Conservation (phyloP, 2,888 invertebrate genomes). For the Acleris cristana region DNA sequence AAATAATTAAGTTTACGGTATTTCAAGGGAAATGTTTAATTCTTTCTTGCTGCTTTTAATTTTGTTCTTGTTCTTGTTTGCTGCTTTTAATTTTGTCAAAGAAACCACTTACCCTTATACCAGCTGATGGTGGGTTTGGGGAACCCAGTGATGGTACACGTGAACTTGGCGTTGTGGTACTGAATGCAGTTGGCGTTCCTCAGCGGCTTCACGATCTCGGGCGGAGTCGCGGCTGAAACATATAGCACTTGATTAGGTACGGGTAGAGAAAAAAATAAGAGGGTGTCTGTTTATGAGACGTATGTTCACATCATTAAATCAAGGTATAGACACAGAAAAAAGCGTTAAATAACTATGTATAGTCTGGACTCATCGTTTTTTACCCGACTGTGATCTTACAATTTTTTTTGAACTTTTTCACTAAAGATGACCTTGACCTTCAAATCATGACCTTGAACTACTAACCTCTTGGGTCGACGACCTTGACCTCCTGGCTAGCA, state of each 20-base stretch:
- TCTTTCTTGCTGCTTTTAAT: no score
- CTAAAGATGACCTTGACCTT: background rate
- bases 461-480: constrained; percentile 94
- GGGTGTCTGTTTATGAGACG: no score
- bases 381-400: no score
- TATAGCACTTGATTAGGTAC: background rate
- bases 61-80: no score
- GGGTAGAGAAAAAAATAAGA: background rate
- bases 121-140: constrained; percentile 96
- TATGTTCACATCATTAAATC: no score
- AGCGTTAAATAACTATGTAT: no score
- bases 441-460: constrained; percentile 1
- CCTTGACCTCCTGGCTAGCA: constrained; percentile 94
- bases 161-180: constrained; percentile 97
- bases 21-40: no score
- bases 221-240: constrained; percentile 90
- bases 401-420: background rate
- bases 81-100: background rate
- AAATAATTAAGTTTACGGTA: no score
- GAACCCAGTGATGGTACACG: constrained; percentile 94
- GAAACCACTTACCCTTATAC: constrained; percentile 91
- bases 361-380: no score
- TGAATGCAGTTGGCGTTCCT: constrained; percentile 95
- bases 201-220: constrained; percentile 94
- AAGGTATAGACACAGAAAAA: no score